These are phyloP conservation scores for Drosophila neotestacea DNA, from an alignment of 2,888 invertebrate genomes.

Conservation along the genomic window DNA sequence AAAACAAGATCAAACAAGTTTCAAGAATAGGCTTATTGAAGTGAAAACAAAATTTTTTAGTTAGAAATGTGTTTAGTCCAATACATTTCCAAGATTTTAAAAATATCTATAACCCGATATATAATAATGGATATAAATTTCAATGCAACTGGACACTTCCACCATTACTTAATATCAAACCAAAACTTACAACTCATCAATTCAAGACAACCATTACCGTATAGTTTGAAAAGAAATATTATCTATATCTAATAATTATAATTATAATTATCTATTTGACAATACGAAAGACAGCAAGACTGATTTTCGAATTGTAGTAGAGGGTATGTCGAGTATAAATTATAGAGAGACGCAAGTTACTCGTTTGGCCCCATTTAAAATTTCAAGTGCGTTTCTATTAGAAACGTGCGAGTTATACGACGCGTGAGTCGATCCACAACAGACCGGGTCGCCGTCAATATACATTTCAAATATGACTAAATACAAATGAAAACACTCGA, in stretches of 20 bases:
- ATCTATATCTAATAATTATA: no score
- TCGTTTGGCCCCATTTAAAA: constrained; percentile 45
- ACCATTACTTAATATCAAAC: no score
- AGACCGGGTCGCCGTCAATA: constrained; percentile 41
- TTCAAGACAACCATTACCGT: no score
- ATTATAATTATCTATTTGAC: no score
- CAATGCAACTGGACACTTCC: no score
- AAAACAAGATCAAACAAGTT: no score
- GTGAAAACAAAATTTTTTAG: no score
- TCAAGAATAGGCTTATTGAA: no score
- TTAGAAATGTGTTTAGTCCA: background rate
- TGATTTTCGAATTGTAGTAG: background rate
- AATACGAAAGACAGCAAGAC: background rate
- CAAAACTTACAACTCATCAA: no score
- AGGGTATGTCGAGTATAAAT: constrained; percentile 20
- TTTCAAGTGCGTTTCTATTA: constrained; percentile 65
- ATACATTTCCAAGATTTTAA: fast-evolving
- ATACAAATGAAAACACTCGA: constrained; percentile 28
- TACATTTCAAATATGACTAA: constrained; percentile 29
- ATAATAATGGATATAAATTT: no score
- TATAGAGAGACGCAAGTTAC: background rate
- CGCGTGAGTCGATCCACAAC: constrained; percentile 67
- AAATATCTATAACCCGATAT: background rate
- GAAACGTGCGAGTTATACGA: constrained; percentile 66
- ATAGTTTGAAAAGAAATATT: no score